Conservation (phyloP, 2,113 vertebrate genomes). For the Sprattus sprattus region DNA sequence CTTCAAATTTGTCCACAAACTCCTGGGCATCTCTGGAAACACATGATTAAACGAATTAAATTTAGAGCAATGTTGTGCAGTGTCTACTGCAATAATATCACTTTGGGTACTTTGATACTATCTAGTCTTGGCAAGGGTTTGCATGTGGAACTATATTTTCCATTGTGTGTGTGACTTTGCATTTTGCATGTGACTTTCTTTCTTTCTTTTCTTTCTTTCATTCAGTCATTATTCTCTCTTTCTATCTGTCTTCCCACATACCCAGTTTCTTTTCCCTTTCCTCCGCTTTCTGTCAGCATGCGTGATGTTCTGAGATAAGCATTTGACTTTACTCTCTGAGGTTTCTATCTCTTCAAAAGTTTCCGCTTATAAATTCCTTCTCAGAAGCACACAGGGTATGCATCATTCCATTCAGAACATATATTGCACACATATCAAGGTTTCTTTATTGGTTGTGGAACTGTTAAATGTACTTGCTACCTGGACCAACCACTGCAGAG, state of each 20-base stretch:
- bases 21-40: constrained; percentile 84
- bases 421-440: too few relatives aligned
- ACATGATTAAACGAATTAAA: background rate
- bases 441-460: too few relatives aligned
- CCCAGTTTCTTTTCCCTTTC: background rate
- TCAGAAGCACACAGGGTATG: too few relatives aligned
- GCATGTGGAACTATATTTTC: too few relatives aligned
- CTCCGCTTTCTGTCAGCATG: background rate
- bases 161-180: too few relatives aligned
- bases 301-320: too few relatives aligned
- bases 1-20: constrained; percentile 97
- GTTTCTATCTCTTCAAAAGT: too few relatives aligned
- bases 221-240: background rate
- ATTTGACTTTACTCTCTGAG: too few relatives aligned
- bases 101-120: background rate
- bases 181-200: background rate
- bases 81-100: background rate
- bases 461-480: background rate
- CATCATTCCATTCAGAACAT: too few relatives aligned
- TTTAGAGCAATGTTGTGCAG: too few relatives aligned
- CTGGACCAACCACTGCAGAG: background rate
- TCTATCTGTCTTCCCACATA: background rate
- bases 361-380: too few relatives aligned
- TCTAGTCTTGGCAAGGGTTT: background rate
- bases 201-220: background rate